Conservation (phyloP, 2,113 vertebrate genomes). For the Gracilinanus agilis region DNA sequence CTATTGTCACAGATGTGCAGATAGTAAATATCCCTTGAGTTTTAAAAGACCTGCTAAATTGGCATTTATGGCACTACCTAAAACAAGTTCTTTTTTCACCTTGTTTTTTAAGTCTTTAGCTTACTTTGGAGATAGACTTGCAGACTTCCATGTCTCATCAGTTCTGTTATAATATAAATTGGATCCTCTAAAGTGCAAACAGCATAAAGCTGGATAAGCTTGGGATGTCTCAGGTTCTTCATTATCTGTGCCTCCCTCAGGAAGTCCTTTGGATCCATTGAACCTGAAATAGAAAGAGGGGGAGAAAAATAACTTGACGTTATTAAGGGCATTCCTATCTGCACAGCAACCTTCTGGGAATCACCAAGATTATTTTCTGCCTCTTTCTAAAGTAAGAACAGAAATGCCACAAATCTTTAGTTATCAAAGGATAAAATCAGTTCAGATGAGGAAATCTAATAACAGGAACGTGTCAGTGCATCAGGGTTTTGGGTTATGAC, state of each 20-base stretch:
- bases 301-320: constrained; percentile 78
- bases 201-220: constrained; percentile 97
- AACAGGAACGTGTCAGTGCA: constrained; percentile 57
- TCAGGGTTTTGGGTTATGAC: constrained; percentile 48
- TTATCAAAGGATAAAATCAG: constrained; percentile 76
- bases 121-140: constrained; percentile 95
- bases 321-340: constrained; percentile 74
- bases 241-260: constrained; percentile 96
- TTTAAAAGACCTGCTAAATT: constrained; percentile 69
- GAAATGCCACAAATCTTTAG: constrained; percentile 76
- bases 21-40: constrained; percentile 63
- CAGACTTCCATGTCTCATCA: constrained; percentile 97
- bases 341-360: constrained; percentile 73
- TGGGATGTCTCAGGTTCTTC: constrained; percentile 95
- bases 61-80: constrained; percentile 58
- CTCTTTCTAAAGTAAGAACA: constrained; percentile 65
- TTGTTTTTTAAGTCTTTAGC: constrained; percentile 73
- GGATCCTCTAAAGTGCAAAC: constrained; percentile 96
- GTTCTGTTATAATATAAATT: constrained; percentile 98
- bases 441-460: constrained; percentile 69
- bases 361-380: constrained; percentile 71
- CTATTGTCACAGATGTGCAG: constrained; percentile 45
- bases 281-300: constrained; percentile 86
- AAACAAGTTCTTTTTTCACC: constrained; percentile 67
- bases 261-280: constrained; percentile 95